Evolutionary conservation across 2,797 vertebrate genomes (phyloP), one percentile per base, ranked within the genome.

Genomic region (Sebastes variabilis): DNA sequence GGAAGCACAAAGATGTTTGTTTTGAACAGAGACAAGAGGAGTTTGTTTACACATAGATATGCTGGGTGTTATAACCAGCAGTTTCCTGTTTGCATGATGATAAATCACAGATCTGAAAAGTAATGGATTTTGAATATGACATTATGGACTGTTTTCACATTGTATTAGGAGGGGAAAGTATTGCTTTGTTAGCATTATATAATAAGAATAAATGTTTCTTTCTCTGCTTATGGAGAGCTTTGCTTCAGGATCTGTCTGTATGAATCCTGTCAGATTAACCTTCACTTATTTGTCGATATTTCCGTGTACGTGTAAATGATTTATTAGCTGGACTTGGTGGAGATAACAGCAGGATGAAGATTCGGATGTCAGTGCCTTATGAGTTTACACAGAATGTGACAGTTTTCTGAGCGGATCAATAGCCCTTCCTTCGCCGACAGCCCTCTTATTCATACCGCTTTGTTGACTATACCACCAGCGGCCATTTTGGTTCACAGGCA

Each of bases 331-430:
- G 87, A 91, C 83, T 75, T 83, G 80, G 74, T n/a, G 24, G 64
- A 93, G 94, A 95, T 96, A 95, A 96, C 90, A 61, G 46, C 90
- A 87, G 91, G 83, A 89, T 86, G 89, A 93, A 93, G 93, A 93
- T 92, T 82, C 79, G 73, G 76, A 86, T 89, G 87, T 82, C 84
- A 77, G 68, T 73, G 38, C 80, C 84, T 92, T 90, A 90, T 86
- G 82, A 85, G 93, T 89, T 83, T 92, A 75, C 91, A 93, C 89
- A 92, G 86, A 90, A 85, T 67, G 85, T 72, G 89, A 81, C 89
- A 79, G 77, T 77, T 87, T 54, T 90, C 85, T 66, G 75, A 89
- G 77, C 25, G 13, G 90, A 95, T 95, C 94, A 89, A 95, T 95
- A 93, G 82, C 79, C 84, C 86, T 89, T 92, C 92, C 87, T 90